Percentiles rank a stretch among this genome's conserved stretches.
Conservation (phyloP, 2,113 vertebrate genomes). For the Hucho hucho region DNA sequence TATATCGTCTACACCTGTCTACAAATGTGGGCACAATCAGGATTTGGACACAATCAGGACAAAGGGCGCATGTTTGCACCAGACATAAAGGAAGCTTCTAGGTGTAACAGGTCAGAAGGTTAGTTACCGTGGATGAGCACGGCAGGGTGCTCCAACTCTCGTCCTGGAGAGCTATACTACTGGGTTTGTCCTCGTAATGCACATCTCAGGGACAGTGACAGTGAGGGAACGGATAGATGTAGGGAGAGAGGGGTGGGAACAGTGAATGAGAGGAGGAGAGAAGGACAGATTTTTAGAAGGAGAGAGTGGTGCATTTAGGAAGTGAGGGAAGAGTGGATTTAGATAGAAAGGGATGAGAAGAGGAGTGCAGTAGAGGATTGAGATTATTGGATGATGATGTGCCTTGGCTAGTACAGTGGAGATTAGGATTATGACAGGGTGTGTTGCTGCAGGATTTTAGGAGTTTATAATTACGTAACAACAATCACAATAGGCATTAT, state of each 20-base stretch:
- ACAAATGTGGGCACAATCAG: too few relatives aligned
- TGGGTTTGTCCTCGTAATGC: too few relatives aligned
- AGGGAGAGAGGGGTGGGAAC: not conserved
- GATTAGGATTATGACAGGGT: constrained; percentile 9
- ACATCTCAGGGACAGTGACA: too few relatives aligned
- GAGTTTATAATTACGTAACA: constrained; percentile 1
- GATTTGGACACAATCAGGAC: too few relatives aligned
- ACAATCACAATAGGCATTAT: not conserved
- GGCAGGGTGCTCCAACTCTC: too few relatives aligned
- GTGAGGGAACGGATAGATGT: too few relatives aligned
- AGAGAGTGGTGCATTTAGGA: not conserved
- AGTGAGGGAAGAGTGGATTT: constrained; percentile 2
- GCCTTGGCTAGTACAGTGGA: not conserved
- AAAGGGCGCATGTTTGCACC: not conserved
- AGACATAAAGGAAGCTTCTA: too few relatives aligned
- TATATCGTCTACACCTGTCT: too few relatives aligned
- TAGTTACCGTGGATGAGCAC: not conserved
- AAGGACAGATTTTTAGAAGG: not conserved
- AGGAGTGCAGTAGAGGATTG: not conserved
- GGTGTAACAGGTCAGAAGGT: not conserved
- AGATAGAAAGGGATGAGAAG: not conserved
- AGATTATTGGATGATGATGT: constrained; percentile 1
- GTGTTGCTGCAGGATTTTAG: not conserved
- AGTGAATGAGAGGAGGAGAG: not conserved
- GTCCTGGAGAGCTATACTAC: too few relatives aligned